Conservation (phyloP, 1,140 invertebrate genomes). For the Sitobion miscanthi region DNA sequence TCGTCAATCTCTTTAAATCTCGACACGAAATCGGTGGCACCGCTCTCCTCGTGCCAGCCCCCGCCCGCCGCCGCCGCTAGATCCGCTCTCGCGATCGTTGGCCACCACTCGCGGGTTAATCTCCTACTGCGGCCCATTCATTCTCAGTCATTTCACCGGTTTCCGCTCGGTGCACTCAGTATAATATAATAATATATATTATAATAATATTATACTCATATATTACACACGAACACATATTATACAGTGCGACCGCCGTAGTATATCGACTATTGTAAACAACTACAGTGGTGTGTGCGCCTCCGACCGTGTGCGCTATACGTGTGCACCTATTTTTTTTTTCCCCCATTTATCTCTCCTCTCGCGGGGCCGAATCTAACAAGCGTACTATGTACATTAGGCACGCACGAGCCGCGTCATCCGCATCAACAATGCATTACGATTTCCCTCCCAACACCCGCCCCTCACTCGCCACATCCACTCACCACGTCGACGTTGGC, state of each 20-base stretch:
- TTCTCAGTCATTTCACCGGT: neutral
- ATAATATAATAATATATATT: neutral
- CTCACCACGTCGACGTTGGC: neutral
- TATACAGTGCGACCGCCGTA: neutral
- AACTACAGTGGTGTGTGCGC: neutral
- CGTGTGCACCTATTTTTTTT: conserved; percentile 42
- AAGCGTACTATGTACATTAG: conserved; percentile 23
- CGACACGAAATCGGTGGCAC: conserved; percentile 19
- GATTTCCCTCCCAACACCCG: neutral
- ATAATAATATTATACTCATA: neutral
- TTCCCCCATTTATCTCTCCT: neutral
- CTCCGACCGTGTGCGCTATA: conserved; percentile 30
- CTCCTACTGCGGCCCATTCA: neutral
- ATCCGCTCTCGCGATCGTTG: neutral
- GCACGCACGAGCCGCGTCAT: conserved; percentile 51
- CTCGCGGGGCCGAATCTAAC: conserved; percentile 38
- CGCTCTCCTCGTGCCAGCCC: neutral
- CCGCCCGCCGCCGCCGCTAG: neutral
- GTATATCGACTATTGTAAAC: conserved; percentile 45
- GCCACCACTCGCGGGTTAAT: neutral
- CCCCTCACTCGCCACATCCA: neutral
- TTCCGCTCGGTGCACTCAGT: neutral
- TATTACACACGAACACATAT: neutral
- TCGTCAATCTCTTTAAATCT: conserved; percentile 42
- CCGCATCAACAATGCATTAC: conserved; percentile 22